These are phyloP conservation scores for Magallana gigas DNA, from an alignment of 1,140 invertebrate species.

Conservation along the genomic window DNA sequence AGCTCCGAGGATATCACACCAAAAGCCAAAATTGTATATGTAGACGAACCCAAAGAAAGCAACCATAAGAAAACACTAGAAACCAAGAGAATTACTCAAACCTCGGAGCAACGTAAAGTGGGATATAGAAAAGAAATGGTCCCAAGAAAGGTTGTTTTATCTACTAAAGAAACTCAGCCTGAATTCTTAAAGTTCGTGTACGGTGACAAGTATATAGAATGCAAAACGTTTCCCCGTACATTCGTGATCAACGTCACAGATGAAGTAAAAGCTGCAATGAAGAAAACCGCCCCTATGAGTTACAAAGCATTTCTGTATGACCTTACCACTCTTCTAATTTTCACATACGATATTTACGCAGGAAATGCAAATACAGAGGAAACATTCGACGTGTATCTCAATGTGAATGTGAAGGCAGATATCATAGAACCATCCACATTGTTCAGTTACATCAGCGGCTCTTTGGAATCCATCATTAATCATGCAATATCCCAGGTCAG, in stretches of 20 bases:
- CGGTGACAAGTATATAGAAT: slow-evolving; percentile 49
- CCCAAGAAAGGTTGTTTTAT: slow-evolving; percentile 34
- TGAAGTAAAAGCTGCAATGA: slow-evolving; percentile 38
- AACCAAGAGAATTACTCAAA: too few relatives aligned
- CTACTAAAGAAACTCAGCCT: not conserved
- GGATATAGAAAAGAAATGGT: not conserved
- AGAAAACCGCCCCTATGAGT: not conserved
- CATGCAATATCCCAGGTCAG: not conserved
- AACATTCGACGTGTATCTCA: slow-evolving; percentile 40
- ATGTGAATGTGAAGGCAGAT: slow-evolving; percentile 23
- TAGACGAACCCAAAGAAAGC: not conserved
- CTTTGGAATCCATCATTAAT: not conserved
- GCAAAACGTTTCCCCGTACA: slow-evolving; percentile 52
- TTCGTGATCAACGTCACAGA: slow-evolving; percentile 61
- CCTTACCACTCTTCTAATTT: slow-evolving; percentile 37
- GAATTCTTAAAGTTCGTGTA: slow-evolving; percentile 43
- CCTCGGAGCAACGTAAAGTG: not conserved
- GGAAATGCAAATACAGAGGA: not conserved
- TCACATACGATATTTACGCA: slow-evolving; percentile 39
- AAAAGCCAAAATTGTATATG: slow-evolving; percentile 26
- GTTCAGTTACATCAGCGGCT: slow-evolving; percentile 14
- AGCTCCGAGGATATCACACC: not conserved
- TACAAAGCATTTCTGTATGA: not conserved
- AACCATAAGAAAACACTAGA: not conserved
- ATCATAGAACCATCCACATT: not conserved